These are phyloP conservation scores for Rousettus madagascariensis DNA, from an alignment of 2,797 vertebrate species.

Conservation along the genomic window DNA sequence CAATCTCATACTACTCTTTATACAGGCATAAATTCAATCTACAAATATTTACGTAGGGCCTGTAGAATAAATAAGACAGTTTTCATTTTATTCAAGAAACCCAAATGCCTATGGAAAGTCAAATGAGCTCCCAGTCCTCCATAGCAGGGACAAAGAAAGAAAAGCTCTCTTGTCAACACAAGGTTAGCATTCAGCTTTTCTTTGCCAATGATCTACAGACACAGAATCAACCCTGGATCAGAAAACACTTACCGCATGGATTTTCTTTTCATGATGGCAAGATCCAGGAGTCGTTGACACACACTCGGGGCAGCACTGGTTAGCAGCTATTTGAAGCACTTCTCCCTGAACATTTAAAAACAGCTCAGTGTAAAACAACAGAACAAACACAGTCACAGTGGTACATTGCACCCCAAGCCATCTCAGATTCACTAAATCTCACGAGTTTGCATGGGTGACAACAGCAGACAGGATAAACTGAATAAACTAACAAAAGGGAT, in stretches of 20 bases:
- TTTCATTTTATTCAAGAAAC: constrained; percentile 15
- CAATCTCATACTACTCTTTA: not conserved
- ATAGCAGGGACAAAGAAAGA: not conserved
- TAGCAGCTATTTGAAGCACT: constrained; percentile 89
- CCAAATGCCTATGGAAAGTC: not conserved
- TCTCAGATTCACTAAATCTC: not conserved
- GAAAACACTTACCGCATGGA: constrained; percentile 87
- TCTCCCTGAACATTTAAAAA: constrained; percentile 87
- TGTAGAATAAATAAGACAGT: not conserved
- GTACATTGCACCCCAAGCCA: not conserved
- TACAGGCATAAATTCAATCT: constrained; percentile 12
- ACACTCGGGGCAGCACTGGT: constrained; percentile 93
- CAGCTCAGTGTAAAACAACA: constrained; percentile 10
- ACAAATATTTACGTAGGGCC: not conserved
- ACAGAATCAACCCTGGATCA: accelerated
- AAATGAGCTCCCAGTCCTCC: not conserved
- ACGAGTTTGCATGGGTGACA: not conserved
- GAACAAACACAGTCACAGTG: not conserved
- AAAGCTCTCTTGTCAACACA: not conserved
- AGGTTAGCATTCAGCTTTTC: not conserved
- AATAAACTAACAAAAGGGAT: constrained; percentile 24
- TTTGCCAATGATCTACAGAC: not conserved
- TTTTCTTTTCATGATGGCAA: constrained; percentile 88
- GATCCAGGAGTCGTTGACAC: constrained; percentile 81
- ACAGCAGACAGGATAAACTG: not conserved